Conservation (phyloP, 2,113 vertebrate genomes). For the Chaenocephalus aceratus region DNA sequence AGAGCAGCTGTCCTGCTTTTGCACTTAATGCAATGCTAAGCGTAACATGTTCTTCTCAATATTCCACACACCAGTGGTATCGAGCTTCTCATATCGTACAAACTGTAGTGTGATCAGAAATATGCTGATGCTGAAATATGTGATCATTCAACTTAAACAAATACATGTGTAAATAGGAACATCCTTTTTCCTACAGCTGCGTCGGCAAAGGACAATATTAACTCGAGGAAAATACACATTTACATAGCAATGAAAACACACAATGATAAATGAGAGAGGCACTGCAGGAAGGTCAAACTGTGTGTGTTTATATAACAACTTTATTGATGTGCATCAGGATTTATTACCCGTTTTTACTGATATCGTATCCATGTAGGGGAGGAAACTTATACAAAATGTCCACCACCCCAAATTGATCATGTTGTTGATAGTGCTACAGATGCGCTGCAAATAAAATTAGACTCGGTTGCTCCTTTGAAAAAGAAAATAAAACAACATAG, state of each 20-base stretch:
- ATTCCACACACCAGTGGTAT: background rate
- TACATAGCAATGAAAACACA: constrained; percentile 47
- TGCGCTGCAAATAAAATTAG: too few species aligned
- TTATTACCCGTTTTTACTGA: constrained; percentile 16
- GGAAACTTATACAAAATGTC: too few species aligned
- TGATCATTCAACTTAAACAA: constrained; percentile 32
- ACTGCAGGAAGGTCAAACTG: constrained; percentile 31
- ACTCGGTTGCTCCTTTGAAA: too few species aligned
- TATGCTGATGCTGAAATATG: constrained; percentile 1
- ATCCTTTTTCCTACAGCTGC: constrained; percentile 10
- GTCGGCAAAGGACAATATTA: constrained; percentile 53
- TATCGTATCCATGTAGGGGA: too few species aligned
- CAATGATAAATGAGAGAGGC: background rate
- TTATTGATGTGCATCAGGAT: constrained; percentile 1
- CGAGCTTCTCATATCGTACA: background rate
- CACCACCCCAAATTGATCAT: too few species aligned
- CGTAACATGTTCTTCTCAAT: background rate
- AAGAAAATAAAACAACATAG: too few species aligned
- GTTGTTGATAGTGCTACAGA: too few species aligned
- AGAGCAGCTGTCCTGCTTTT: background rate
- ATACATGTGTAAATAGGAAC: background rate
- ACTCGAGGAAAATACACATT: constrained; percentile 58
- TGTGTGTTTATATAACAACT: constrained; percentile 34
- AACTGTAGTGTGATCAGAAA: constrained; percentile 33
- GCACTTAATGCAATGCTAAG: background rate